Evolutionary conservation across 2,113 vertebrate genomes (phyloP).

Genomic region (Petaurus breviceps): DNA sequence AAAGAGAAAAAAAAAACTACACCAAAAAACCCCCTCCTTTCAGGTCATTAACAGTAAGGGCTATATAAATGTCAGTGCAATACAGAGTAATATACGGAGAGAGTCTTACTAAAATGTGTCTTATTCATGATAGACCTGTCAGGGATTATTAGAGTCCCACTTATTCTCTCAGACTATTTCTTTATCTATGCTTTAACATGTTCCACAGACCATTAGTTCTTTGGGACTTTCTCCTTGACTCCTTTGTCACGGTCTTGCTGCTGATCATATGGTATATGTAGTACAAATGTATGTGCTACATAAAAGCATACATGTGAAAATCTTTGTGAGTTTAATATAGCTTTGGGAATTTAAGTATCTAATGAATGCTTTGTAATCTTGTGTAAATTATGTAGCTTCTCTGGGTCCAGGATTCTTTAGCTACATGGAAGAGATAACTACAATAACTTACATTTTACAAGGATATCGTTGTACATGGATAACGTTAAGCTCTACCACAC

Average conservation of each 20-base stretch:
- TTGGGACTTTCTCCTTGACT: not conserved
- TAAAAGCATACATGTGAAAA: not conserved
- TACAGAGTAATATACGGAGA: not conserved
- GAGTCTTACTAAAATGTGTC: not conserved
- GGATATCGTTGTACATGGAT: not conserved
- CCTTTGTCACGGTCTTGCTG: not conserved
- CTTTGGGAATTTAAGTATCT: not conserved
- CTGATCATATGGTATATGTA: not conserved
- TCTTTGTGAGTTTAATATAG: not conserved
- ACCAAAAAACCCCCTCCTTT: not conserved
- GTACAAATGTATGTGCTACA: not conserved
- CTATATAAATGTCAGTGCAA: not conserved
- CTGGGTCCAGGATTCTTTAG: not conserved
- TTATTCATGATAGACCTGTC: not conserved
- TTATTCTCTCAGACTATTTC: not conserved
- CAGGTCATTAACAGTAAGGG: not conserved
- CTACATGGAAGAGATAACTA: not conserved
- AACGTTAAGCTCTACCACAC: not conserved
- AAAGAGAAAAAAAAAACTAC: not conserved
- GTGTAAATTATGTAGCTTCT: not conserved
- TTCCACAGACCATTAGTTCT: not conserved
- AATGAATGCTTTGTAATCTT: not conserved
- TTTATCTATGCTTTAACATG: not conserved
- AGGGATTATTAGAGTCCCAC: too few relatives aligned
- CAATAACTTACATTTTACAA: not conserved